Base-by-base conservation (phyloP, 2,113 vertebrate species). In the Malurus elegans region DNA sequence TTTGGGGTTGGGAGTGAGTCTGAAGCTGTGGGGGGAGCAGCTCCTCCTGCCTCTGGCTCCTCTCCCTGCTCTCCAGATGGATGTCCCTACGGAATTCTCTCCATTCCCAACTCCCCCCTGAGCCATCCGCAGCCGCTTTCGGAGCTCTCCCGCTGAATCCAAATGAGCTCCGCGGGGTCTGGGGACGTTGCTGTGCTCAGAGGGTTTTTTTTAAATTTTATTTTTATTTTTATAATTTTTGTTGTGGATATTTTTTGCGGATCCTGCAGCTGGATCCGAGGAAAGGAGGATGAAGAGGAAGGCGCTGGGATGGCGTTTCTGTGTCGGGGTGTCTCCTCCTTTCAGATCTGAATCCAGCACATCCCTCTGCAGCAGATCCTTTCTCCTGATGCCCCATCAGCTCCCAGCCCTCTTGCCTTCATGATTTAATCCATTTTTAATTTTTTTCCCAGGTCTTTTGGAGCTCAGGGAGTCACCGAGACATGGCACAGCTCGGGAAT, bases 311-410 rank as follows among this genome's bases (percentile, higher is more conserved):
- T 32, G 64, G 44, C 1, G 45, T 34, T 62, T 51, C 32, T 29
- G 16, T 17, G 8, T 17, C 57, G 8, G 15, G 36, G 76, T 10
- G 62, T 31, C 72, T 90, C 75, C 47, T 81, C 48, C 61, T 82
- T 56, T 50, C 23, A 88, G 73, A 50, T 25, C 62, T 69, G 70
- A 74, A 25, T 47, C 57, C 62, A 50, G 67, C 6, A 2, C 60
- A 12, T 84, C 86, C 58, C 90, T 94, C 60, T 95, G 69, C 94
- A 69, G 51, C 81, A 93, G 17, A 57, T 94, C 34, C 5, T 88
- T 94, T 81, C 88, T 87, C 53, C 94, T 91, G 91, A 42, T 87
- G 48, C 85, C 5, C 2, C 7, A 2, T 3, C 45, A 50, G 34
- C 67, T 92, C 84, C 79, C 84, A 74, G 62, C 69, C 18, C 51